phyloP scores from a whole-genome alignment of 2,888 invertebrate species.

The Barypeithes pellucidus region DNA sequence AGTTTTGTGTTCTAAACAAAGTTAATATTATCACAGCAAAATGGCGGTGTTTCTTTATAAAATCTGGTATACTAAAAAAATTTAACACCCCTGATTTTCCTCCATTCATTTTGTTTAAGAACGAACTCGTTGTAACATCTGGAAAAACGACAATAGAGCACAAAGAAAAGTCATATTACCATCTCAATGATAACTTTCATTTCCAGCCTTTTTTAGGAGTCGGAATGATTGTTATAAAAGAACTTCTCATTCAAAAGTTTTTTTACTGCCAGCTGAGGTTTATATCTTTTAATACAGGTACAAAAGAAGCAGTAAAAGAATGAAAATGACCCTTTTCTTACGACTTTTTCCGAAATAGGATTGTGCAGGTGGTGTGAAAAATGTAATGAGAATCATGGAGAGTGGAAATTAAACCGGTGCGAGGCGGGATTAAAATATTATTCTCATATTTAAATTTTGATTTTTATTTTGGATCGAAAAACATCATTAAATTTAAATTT shows the following conservation, averaged over 20 bases:
- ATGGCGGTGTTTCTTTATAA: not conserved
- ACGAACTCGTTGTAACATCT: conserved; percentile 2
- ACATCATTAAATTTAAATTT: too few species aligned
- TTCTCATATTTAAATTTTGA: too few species aligned
- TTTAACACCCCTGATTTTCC: not conserved
- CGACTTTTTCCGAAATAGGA: conserved; percentile 6
- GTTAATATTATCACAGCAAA: not conserved
- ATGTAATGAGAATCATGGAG: not conserved
- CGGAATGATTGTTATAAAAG: conserved; percentile 18
- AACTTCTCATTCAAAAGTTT: conserved; percentile 11
- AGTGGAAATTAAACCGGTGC: too few species aligned
- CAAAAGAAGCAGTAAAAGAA: conserved; percentile 2
- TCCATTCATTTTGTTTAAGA: conserved; percentile 3
- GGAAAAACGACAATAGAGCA: conserved; percentile 9
- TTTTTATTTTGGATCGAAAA: too few species aligned
- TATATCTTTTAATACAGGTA: conserved; percentile 19
- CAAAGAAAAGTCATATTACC: conserved; percentile 13
- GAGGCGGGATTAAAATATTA: too few species aligned
- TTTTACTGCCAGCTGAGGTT: conserved; percentile 20
- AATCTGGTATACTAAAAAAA: not conserved
- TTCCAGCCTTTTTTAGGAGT: conserved; percentile 6
- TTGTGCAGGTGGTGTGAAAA: not conserved
- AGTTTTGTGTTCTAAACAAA: not conserved
- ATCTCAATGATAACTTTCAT: conserved; percentile 14
- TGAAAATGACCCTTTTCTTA: conserved; percentile 11